Evolutionary conservation across 2,888 invertebrate species (phyloP).

Genomic region (Arge pagana): DNA sequence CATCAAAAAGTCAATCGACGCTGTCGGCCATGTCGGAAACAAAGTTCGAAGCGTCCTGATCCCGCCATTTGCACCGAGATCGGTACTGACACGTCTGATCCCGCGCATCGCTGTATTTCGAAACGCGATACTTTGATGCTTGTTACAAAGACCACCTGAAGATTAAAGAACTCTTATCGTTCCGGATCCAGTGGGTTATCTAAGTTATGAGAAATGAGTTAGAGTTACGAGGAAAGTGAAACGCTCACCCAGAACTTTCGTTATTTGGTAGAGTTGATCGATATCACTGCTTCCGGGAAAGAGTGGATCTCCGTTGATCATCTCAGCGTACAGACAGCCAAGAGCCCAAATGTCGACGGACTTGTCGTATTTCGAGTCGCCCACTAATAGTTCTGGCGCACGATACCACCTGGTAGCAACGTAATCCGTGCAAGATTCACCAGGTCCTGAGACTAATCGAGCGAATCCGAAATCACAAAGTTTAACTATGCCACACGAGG

Average conservation of each 20-base stretch:
- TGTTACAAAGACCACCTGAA: conserved; percentile 39
- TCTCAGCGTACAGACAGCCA: conserved; percentile 83
- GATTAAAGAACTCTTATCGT: no score
- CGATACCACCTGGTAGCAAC: conserved; percentile 91
- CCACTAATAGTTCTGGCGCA: conserved; percentile 83
- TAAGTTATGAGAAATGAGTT: no score
- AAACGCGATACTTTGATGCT: conserved; percentile 42
- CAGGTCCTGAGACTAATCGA: conserved; percentile 70
- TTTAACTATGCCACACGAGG: conserved; percentile 79
- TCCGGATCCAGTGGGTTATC: no score
- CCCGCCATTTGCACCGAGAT: conserved; percentile 40
- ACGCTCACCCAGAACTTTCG: conserved; percentile 74
- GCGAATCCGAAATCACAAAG: conserved; percentile 93
- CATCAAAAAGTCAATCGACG: conserved; percentile 61
- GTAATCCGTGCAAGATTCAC: conserved; percentile 86
- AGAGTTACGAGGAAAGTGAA: no score
- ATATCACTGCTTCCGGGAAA: conserved; percentile 91
- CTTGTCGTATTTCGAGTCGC: conserved; percentile 74
- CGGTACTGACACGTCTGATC: conserved; percentile 47
- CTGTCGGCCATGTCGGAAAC: conserved; percentile 56
- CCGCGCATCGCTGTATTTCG: conserved; percentile 43
- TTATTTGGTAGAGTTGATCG: conserved; percentile 83
- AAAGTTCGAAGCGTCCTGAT: conserved; percentile 52
- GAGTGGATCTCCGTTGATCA: conserved; percentile 83
- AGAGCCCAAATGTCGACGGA: conserved; percentile 88